phyloP scores from a whole-genome alignment of 2,113 vertebrate genomes.

The Heptranchias perlo region DNA sequence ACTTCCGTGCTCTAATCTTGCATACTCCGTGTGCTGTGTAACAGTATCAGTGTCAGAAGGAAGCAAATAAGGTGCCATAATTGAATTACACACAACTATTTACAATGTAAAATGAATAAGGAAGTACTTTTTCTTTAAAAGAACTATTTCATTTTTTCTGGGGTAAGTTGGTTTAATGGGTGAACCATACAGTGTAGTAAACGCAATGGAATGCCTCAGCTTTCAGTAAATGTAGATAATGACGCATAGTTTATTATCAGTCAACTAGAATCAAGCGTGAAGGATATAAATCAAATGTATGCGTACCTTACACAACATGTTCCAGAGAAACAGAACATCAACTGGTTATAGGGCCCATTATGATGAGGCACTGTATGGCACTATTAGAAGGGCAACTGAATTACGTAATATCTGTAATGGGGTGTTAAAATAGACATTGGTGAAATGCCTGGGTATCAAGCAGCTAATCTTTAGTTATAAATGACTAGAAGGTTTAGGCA shows the following conservation, averaged over 20 bases:
- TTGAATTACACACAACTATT: background rate
- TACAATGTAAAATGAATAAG: background rate
- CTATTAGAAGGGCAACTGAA: background rate
- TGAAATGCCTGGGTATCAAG: too few species aligned
- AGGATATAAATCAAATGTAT: background rate
- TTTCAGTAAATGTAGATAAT: background rate
- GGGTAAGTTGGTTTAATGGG: background rate
- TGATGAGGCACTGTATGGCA: background rate
- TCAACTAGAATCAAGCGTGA: background rate
- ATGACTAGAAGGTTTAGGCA: too few species aligned
- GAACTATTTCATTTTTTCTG: background rate
- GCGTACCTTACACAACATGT: too few species aligned
- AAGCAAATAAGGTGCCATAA: background rate
- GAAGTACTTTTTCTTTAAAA: background rate
- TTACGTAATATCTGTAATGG: background rate
- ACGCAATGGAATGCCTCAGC: background rate
- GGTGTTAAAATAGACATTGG: too few species aligned
- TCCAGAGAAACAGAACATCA: background rate
- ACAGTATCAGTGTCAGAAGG: background rate
- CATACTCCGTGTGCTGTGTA: background rate
- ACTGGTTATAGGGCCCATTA: background rate
- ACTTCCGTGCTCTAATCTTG: background rate
- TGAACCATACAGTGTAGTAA: background rate
- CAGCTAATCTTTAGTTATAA: too few species aligned
- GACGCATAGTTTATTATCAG: background rate